phyloP scores from a whole-genome alignment of 2,888 invertebrate genomes.

The Sepioteuthis lessoniana region DNA sequence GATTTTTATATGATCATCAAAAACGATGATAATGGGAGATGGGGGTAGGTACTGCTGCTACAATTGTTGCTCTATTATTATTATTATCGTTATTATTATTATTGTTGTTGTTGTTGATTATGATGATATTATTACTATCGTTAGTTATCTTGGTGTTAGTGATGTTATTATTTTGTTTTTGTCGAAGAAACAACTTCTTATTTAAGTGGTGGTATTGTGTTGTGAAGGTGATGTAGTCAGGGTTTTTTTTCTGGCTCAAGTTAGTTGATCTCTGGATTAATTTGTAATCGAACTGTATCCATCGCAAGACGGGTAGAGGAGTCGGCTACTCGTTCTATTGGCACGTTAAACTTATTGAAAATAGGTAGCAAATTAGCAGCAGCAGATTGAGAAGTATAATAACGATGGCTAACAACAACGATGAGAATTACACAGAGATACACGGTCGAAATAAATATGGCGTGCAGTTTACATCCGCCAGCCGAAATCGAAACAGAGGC shows the following conservation, averaged over 20 bases:
- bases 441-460: conserved; percentile 47
- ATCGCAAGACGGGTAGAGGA: neutral
- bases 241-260: neutral
- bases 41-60: neutral
- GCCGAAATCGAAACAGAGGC: conserved; percentile 45
- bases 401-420: conserved; percentile 1
- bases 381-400: conserved; percentile 14
- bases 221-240: conserved; percentile 21
- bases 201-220: neutral
- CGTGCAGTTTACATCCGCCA: conserved; percentile 44
- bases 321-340: neutral
- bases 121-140: neutral
- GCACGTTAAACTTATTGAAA: neutral
- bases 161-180: neutral
- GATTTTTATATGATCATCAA: conserved; percentile 42
- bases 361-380: conserved; percentile 23
- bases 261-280: neutral
- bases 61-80: neutral
- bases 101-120: neutral
- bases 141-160: neutral
- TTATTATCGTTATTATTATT: neutral
- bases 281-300: neutral
- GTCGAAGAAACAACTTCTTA: neutral
- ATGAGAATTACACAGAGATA: neutral
- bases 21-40: neutral